Base-by-base conservation (phyloP, 2,113 vertebrate genomes). In the Odocoileus virginianus region DNA sequence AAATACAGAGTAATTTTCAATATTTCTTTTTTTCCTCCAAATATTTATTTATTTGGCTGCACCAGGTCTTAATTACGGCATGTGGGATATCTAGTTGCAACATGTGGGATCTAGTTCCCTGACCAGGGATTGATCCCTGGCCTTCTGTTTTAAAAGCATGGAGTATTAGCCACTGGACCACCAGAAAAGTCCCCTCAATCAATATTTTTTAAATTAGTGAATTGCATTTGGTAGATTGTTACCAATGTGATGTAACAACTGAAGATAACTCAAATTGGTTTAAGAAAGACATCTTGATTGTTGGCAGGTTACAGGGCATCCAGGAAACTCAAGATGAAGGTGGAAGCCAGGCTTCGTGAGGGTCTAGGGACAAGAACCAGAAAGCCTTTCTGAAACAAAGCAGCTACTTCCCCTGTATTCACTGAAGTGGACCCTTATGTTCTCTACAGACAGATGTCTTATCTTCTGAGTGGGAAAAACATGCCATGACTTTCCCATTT, bases 251-350 rank as follows among this genome's bases (percentile, higher is more conserved):
- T 71, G 5, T 3, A 81, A 83, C 28, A 93, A 33, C 28, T 40
- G 17, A 86, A 82, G 8, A 45, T 3, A 17, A 45, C 6, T 50
- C 30, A 58, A 23, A 87, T 50, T 43, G 30, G 82, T 33, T 86
- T 74, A 19, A 96, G 40, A 43, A 86, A 84, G 92, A 33, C 0
- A 43, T n/a, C n/a, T 87, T 57, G 16, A 33, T 71, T 83, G 4
- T 60, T 74, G 9, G 15, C 3, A 45, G 30, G 54, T n/a, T 76
- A 82, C 0, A 33, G 0, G 1, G 1, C n/a, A 2, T 76, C 15
- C 36, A 84, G 33, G n/a, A 78, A 87, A 58, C 6, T 4, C 5
- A 55, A 79, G 12, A 5, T 2, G 1, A 76, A 5, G 33, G 47
- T 84, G 19, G 12, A 74, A 21, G 7, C 2, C 21, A 71, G 19